Evolutionary conservation across 2,797 vertebrate species (phyloP).

Genomic region (Macroramphosus scolopax): DNA sequence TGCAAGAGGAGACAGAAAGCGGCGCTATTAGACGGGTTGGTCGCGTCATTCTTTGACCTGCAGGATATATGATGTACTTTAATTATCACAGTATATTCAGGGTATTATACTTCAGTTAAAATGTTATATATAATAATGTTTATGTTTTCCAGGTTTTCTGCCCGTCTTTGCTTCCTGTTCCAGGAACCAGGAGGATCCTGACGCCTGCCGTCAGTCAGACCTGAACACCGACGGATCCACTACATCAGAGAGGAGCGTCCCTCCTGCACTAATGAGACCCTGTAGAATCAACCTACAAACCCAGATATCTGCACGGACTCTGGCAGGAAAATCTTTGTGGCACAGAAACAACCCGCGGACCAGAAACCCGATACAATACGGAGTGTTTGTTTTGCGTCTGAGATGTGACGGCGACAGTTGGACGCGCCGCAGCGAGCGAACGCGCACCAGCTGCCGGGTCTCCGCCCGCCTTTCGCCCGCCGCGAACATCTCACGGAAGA

Average conservation of each 20-base stretch:
- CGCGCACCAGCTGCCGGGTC: slow-evolving; percentile 14
- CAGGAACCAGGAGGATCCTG: not conserved
- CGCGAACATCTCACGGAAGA: slow-evolving; percentile 43
- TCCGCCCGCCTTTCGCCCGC: slow-evolving; percentile 26
- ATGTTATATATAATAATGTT: too few species aligned
- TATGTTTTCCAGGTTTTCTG: too few species aligned
- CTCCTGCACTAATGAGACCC: slow-evolving; percentile 49
- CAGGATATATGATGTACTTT: too few species aligned
- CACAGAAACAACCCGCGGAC: slow-evolving; percentile 5
- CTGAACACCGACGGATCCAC: slow-evolving; percentile 8
- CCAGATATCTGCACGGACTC: slow-evolving; percentile 26
- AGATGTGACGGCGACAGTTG: slow-evolving; percentile 37
- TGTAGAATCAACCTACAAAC: slow-evolving; percentile 51
- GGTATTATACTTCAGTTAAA: too few species aligned
- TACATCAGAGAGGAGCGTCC: slow-evolving; percentile 42
- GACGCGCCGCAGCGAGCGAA: slow-evolving; percentile 19
- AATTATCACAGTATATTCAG: too few species aligned
- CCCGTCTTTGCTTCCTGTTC: not conserved
- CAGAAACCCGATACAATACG: slow-evolving; percentile 12
- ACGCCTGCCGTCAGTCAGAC: slow-evolving; percentile 7
- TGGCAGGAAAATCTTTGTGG: slow-evolving; percentile 29
- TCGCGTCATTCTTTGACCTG: too few species aligned
- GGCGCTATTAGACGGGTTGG: too few species aligned
- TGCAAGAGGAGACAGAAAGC: too few species aligned
- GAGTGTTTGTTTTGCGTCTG: not conserved